Evolutionary conservation across 2,888 invertebrate species (phyloP), one percentile per base, ranked within the genome.

Genomic region (Apotomis turbidana): DNA sequence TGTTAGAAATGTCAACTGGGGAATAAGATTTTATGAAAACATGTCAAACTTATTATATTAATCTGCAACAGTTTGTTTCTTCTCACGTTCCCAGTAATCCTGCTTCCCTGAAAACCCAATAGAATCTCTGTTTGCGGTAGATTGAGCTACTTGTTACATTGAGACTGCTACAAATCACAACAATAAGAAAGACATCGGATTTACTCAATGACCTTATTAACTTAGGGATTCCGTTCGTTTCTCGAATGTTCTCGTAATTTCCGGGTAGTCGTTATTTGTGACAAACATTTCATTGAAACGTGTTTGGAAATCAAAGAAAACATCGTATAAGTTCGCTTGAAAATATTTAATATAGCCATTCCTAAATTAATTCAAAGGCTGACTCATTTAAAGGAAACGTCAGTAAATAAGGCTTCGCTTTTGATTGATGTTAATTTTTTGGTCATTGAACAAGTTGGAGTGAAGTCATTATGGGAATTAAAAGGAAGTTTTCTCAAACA

Each of bases 221-320:
- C 36, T 46, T 62, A 9, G 62, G 41, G 41, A 55, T 54, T 69
- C 10, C 55, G n/a, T 55, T 61, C 12, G 64, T 27, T 69, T 46
- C 49, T 15, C 12, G 55, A 55, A 55, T 44, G 64, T 51, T 51
- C 36, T 27, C 27, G 27, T 70, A 49, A 62, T 70, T 57, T 70
- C 49, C 55, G 49, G 41, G 13, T 51, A 41, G 8, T 60, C 15
- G n/a, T 59, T 59, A 68, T 68, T 41, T n/a, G 55, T 12, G 13
- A 3, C 46, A 36, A 57, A 61, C 36, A 12, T 5, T 64, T 44
- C 44, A 44, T 64, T 46, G 55, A 41, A n/a, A 54, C 46, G 54
- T 54, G 44, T 15, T 54, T 54, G 27, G 44, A 36, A 51, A 61
- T 61, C 36, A 38, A 55, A 54, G 27, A 6, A 60, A 52, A 6